Evolutionary conservation across 2,113 vertebrate genomes (phyloP).

Genomic region (Gallinago paraguaiae): DNA sequence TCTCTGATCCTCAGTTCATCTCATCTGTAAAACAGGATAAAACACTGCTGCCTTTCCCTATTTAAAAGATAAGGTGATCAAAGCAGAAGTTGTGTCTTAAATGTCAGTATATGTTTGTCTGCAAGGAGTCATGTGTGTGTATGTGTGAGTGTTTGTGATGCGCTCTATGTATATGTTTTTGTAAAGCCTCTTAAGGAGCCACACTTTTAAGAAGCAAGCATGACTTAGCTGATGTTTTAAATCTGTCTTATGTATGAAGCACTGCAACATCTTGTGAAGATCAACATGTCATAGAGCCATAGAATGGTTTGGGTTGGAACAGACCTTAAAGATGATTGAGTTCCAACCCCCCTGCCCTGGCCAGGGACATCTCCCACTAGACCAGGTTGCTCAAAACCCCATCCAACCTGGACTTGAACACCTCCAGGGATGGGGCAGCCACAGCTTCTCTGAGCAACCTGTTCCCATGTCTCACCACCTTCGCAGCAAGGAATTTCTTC

Average conservation of each 20-base stretch:
- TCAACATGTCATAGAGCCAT: not conserved
- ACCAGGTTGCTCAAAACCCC: not conserved
- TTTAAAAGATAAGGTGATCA: not conserved
- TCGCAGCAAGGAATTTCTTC: not conserved
- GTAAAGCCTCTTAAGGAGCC: not conserved
- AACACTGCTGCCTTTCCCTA: not conserved
- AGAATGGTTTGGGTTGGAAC: not conserved
- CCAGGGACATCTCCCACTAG: not conserved
- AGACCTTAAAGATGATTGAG: not conserved
- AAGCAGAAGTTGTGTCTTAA: not conserved
- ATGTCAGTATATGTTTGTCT: not conserved
- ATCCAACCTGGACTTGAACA: not conserved
- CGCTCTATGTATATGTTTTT: not conserved
- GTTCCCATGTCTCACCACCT: not conserved
- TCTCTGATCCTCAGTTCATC: not conserved
- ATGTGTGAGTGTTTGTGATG: rapidly evolving
- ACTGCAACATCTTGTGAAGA: not conserved
- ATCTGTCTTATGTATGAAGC: not conserved
- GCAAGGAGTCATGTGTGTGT: not conserved
- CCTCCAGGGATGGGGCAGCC: not conserved
- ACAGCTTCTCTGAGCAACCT: not conserved
- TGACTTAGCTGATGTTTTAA: not conserved
- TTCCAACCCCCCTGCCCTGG: not conserved
- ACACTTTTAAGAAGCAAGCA: not conserved
- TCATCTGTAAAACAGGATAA: not conserved